Evolutionary conservation across 2,888 invertebrate genomes (phyloP), one percentile per base, ranked within the genome.

Genomic region (Parochlus steinenii): DNA sequence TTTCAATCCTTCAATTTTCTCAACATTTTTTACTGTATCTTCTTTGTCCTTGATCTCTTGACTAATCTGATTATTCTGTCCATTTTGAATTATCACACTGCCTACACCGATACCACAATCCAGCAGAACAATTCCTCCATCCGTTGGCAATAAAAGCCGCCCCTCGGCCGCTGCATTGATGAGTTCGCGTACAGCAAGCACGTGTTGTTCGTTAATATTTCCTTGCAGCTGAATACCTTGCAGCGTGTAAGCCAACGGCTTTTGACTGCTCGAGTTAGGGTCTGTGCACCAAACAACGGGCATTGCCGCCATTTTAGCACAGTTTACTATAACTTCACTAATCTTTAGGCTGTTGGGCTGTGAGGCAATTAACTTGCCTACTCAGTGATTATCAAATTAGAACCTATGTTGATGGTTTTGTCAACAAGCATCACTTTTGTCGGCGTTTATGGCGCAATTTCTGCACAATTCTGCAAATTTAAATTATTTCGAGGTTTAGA

Each of bases 221-320:
- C 59, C 60, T 47, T 59, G 59, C 41, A 60, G 43, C 40, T 59
- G 58, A 17, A 59, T 58, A 37, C 60, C 59, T 38, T 60, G 59
- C 23, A 59, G 45, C 25, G 60, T 56, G 42, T 58, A 59, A 31
- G 59, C 59, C 19, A 54, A 54, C 14, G 59, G 60, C 40, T 58
- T 56, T 39, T 56, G 56, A 45, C 53, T 58, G 30, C 53, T 54
- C 48, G 60, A 58, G 44, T 60, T 59, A 23, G 59, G 56, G 48
- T 59, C 57, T 41, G 57, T 53, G 42, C 59, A 59, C 59, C 59
- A 59, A 33, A 59, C 60, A 33, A 59, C 60, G 23, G 59, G 59
- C 52, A 56, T 58, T 42, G 56, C 49, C 41, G 60, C 48, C 58
- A 57, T 58, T n/a, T n/a, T n/a, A n/a, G n/a, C n/a, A n/a, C n/a